Evolutionary conservation across 2,113 vertebrate genomes (phyloP).

Genomic region (Ictalurus punctatus): DNA sequence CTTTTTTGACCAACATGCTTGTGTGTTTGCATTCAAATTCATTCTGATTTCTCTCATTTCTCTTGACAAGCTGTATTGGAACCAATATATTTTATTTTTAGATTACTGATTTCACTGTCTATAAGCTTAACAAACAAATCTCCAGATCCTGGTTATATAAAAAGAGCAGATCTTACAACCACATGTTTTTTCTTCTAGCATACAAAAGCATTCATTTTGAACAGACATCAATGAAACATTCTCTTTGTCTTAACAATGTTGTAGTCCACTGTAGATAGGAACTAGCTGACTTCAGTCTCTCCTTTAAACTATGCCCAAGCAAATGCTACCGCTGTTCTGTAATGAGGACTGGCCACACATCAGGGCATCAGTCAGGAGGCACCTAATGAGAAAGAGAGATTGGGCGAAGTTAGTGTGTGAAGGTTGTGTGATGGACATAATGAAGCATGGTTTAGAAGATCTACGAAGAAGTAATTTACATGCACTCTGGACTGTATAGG

Average conservation of each 20-base stretch:
- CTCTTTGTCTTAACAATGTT: not conserved
- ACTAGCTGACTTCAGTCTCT: not conserved
- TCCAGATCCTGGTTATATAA: not conserved
- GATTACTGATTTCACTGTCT: not conserved
- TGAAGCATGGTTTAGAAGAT: slow-evolving; percentile 6
- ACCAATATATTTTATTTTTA: not conserved
- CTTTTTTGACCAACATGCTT: not conserved
- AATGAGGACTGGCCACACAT: slow-evolving; percentile 22
- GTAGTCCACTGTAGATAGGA: not conserved
- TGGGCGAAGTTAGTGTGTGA: not conserved
- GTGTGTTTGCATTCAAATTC: not conserved
- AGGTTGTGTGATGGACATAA: slow-evolving; percentile 20
- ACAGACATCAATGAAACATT: slow-evolving; percentile 2
- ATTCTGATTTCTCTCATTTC: not conserved
- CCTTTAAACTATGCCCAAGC: not conserved
- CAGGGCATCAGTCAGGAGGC: slow-evolving; percentile 19
- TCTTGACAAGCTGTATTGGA: not conserved
- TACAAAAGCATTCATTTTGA: not conserved
- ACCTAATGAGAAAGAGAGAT: slow-evolving; percentile 25
- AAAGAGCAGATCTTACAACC: not conserved
- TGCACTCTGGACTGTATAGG: not conserved
- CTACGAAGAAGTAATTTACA: not conserved
- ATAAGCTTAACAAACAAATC: not conserved
- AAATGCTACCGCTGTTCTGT: slow-evolving; percentile 16
- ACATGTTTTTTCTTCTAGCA: not conserved